Evolutionary conservation across 2,888 invertebrate species (phyloP).

Genomic region (Apotomis betuletana): DNA sequence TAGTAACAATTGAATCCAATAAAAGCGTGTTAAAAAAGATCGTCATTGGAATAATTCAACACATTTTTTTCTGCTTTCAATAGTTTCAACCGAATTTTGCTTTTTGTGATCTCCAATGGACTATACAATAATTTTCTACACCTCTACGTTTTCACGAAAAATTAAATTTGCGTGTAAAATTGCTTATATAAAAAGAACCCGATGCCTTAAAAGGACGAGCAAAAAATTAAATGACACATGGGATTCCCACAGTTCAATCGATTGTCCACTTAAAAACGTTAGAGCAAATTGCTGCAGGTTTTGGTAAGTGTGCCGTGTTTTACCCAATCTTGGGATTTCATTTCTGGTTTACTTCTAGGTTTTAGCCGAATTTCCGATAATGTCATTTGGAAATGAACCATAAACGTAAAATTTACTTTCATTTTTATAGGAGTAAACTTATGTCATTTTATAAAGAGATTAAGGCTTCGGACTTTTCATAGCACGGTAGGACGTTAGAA

Average conservation of each 20-base stretch:
- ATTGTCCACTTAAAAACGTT: constrained; percentile 11
- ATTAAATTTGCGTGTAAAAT: background rate
- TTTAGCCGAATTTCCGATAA: background rate
- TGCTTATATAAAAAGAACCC: background rate
- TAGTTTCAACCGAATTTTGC: too few relatives aligned
- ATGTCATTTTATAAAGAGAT: too few relatives aligned
- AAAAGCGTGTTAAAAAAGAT: too few relatives aligned
- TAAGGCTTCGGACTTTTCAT: too few relatives aligned
- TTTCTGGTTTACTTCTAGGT: background rate
- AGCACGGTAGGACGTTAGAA: too few relatives aligned
- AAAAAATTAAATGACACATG: constrained; percentile 34
- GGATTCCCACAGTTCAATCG: constrained; percentile 28
- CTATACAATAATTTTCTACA: too few relatives aligned
- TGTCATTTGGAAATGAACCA: background rate
- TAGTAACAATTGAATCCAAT: too few relatives aligned
- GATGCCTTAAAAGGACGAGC: background rate
- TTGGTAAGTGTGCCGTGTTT: constrained; percentile 21
- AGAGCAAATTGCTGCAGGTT: constrained; percentile 18
- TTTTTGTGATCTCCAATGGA: too few relatives aligned
- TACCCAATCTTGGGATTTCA: constrained; percentile 2
- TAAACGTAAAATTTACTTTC: too few relatives aligned
- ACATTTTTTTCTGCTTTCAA: too few relatives aligned
- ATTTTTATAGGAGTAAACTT: background rate
- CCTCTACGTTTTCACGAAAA: too few relatives aligned
- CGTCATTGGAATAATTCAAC: too few relatives aligned